Conservation (phyloP, 2,113 vertebrate species). For the Phycodurus eques region DNA sequence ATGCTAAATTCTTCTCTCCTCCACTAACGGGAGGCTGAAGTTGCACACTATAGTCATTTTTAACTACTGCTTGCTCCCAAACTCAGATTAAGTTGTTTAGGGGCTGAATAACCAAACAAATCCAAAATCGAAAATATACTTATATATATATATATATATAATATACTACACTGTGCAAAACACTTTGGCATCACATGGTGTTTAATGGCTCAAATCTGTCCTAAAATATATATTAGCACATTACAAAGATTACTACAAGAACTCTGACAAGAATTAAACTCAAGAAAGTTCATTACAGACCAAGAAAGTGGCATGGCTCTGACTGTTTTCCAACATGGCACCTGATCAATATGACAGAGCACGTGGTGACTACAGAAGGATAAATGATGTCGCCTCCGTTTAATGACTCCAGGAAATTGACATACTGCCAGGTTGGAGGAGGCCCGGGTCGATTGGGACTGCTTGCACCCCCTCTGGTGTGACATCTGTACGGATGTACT, state of each 20-base stretch:
- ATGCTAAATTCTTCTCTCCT: not conserved
- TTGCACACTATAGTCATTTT: not conserved
- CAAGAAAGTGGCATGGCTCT: constrained; percentile 42
- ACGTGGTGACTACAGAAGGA: constrained; percentile 30
- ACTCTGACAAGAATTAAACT: constrained; percentile 13
- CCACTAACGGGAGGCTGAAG: not conserved
- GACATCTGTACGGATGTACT: constrained; percentile 47
- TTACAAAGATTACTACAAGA: not conserved
- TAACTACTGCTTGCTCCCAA: not conserved
- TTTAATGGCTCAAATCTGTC: no score
- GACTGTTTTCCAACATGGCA: constrained; percentile 56
- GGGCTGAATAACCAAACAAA: not conserved
- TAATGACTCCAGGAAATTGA: constrained; percentile 61
- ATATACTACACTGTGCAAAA: no score
- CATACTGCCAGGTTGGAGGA: constrained; percentile 52
- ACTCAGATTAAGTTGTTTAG: not conserved
- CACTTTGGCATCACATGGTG: not conserved
- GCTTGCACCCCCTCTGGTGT: constrained; percentile 47
- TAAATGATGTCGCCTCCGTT: constrained; percentile 65
- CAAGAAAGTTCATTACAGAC: constrained; percentile 49
- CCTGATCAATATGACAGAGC: constrained; percentile 60
- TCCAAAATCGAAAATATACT: not conserved
- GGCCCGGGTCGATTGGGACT: constrained; percentile 40
- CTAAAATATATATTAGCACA: not conserved
- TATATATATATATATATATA: no score